Evolutionary conservation across 2,113 vertebrate species (phyloP), one percentile per base, ranked within the genome.

Genomic region (Indicator maculatus): DNA sequence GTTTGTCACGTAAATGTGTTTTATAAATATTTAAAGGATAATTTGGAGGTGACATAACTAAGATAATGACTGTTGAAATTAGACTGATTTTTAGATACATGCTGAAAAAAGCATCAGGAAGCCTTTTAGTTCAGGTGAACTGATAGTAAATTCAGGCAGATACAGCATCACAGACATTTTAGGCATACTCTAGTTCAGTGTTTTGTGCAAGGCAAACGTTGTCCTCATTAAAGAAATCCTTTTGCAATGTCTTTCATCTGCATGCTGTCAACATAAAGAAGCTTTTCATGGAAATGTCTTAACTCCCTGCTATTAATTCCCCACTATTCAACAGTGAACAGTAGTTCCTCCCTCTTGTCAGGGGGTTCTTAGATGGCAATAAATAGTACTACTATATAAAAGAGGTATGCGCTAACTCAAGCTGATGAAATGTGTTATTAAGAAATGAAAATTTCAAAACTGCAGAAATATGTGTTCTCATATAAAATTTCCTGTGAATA

Each of bases 1-100:
- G 65, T 55, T 96, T 91, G 19, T 69, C 44, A 72, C 18, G 15
- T 75, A 79, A 73, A 70, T 89, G 73, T 0, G 0, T 80, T 74
- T 74, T 63, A 71, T 56, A 96, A 95, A 66, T 59, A 74, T 82
- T 83, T 66, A 91, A 91, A 91, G 74, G 38, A 78, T 75, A n/a
- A 69, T 63, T 84, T 60, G 55, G n/a, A 91, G 33, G n/a, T 88
- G 75, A 89, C 76, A 81, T 28, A 74, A 59, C 24, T 77, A 82
- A 66, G n/a, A 50, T 39, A 66, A 59, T 82, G 45, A 75, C 56
- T 81, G 58, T 45, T 88, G 36, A 83, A 19, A 56, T 63, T 75
- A 60, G 72, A 47, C 26, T 72, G 71, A 71, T 65, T 69, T 47
- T 90, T 77, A 79, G 65, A 66, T 45, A 20, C 14, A 15, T 24